Conservation (phyloP, 2,888 invertebrate species). For the Agrilus biguttatus region DNA sequence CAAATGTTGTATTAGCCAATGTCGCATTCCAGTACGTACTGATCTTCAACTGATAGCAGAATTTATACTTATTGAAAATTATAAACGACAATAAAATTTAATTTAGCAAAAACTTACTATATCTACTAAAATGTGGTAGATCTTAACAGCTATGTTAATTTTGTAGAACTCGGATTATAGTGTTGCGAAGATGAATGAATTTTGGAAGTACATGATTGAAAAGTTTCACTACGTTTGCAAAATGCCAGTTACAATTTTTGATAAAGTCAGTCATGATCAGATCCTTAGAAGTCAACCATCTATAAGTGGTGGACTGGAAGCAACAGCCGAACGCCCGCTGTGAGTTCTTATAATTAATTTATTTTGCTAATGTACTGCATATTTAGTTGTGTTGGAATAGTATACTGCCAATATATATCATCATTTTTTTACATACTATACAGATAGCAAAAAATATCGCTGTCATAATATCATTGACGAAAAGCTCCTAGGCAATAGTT, state of each 20-base stretch:
- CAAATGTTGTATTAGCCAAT: too few relatives aligned
- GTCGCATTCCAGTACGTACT: too few relatives aligned
- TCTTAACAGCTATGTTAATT: neutral
- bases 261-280: slow-evolving; percentile 18
- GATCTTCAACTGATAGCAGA: too few relatives aligned
- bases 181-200: slow-evolving; percentile 10
- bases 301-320: slow-evolving; percentile 16
- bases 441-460: too few relatives aligned
- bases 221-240: slow-evolving; percentile 17
- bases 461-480: too few relatives aligned
- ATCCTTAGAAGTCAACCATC: slow-evolving; percentile 18
- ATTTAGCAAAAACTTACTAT: too few relatives aligned
- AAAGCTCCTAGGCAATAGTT: too few relatives aligned
- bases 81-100: too few relatives aligned
- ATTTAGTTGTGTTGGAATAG: too few relatives aligned
- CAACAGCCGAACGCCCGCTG: slow-evolving; percentile 8
- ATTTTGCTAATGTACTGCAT: neutral
- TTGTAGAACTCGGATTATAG: slow-evolving; percentile 16
- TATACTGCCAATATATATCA: too few relatives aligned
- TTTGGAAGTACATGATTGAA: slow-evolving; percentile 15
- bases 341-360: slow-evolving; percentile 1
- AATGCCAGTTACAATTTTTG: slow-evolving; percentile 18
- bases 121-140: neutral
- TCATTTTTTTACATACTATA: too few relatives aligned
- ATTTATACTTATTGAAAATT: too few relatives aligned